phyloP scores from a whole-genome alignment of 1,140 invertebrate genomes.

The Aphidius ervi region DNA sequence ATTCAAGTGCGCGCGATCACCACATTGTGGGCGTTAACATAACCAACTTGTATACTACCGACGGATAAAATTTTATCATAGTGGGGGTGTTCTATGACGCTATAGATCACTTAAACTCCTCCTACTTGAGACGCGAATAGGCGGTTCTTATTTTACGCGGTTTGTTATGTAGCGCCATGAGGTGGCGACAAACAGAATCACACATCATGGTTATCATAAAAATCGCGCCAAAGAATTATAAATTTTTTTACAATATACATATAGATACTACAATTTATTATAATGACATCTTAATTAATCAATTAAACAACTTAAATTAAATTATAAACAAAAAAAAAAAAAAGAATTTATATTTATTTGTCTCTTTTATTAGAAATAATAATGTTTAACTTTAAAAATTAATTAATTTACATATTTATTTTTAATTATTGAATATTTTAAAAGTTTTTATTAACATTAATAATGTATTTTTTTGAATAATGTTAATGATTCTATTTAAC shows the following conservation, averaged over 20 bases:
- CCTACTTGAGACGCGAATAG: slow-evolving; percentile 27
- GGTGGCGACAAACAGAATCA: slow-evolving; percentile 15
- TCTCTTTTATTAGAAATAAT: too few relatives aligned
- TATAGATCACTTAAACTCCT: slow-evolving; percentile 51
- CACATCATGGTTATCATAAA: not conserved
- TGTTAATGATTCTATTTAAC: too few relatives aligned
- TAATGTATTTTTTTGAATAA: too few relatives aligned
- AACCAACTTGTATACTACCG: slow-evolving; percentile 30
- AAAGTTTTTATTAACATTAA: too few relatives aligned
- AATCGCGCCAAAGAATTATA: slow-evolving; percentile 8
- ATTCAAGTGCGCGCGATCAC: slow-evolving; percentile 35
- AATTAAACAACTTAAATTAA: too few relatives aligned
- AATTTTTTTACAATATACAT: not conserved
- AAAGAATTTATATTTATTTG: too few relatives aligned
- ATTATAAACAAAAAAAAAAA: too few relatives aligned
- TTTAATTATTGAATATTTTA: too few relatives aligned
- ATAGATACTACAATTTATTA: too few relatives aligned
- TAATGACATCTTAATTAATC: too few relatives aligned
- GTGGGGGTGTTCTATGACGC: slow-evolving; percentile 52
- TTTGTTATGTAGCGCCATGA: slow-evolving; percentile 38
- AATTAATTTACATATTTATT: too few relatives aligned
- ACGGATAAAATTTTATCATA: not conserved
- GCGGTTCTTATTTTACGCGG: slow-evolving; percentile 28
- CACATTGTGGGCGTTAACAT: slow-evolving; percentile 33
- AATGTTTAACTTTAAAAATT: too few relatives aligned